Evolutionary conservation across 2,113 vertebrate species (phyloP).

Genomic region (Sterna hirundo): DNA sequence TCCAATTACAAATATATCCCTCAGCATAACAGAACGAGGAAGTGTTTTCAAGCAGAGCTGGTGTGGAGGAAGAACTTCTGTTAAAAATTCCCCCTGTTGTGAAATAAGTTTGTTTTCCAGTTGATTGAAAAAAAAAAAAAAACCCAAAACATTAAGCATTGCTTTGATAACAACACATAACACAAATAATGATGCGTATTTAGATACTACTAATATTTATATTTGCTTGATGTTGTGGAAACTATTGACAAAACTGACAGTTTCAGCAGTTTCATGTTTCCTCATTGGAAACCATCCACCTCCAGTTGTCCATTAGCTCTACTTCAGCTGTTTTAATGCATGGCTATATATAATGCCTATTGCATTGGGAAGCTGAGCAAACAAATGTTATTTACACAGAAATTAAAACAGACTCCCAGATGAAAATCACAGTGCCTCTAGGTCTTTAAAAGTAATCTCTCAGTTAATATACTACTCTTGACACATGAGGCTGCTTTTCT

Average conservation of each 20-base stretch:
- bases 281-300: background rate
- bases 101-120: conserved; percentile 5
- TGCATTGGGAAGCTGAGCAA: background rate
- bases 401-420: background rate
- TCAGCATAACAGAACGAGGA: conserved; percentile 21
- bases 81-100: conserved; percentile 7
- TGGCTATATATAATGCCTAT: background rate
- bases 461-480: background rate
- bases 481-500: background rate
- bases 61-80: background rate
- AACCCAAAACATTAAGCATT: background rate
- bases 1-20: background rate
- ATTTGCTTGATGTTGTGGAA: background rate
- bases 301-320: background rate
- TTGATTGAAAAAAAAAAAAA: background rate
- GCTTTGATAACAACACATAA: background rate
- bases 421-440: background rate
- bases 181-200: background rate
- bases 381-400: background rate
- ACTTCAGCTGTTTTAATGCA: background rate
- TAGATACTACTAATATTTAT: background rate
- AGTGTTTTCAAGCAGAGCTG: background rate
- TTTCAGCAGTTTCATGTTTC: background rate
- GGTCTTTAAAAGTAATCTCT: background rate
- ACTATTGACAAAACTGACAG: background rate